Evolutionary conservation across 2,113 vertebrate genomes (phyloP), one percentile per base, ranked within the genome.

Genomic region (Sclerurus mexicanus): DNA sequence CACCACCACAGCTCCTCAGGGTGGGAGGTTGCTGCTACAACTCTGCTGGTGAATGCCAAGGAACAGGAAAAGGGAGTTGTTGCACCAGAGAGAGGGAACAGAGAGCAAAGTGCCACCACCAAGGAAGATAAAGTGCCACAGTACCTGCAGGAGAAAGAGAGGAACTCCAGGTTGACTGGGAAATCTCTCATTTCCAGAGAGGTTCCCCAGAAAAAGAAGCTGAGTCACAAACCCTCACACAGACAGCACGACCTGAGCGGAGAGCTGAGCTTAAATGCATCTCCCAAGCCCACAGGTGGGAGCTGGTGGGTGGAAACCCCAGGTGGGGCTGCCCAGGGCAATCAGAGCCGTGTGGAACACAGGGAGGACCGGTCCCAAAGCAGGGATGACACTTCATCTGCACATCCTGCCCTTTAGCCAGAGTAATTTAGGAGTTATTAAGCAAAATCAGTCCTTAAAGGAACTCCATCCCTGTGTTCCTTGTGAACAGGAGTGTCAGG

Each of bases 21-120:
- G 20, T 0, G 0, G 0, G 2, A n/a, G 5, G 7, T 3, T 28
- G 11, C n/a, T 79, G 25, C 56, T 59, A 1, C 5, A 56, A 28
- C 49, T 59, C 30, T 13, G 8, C 22, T 4, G 62, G 11, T 23
- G 35, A 4, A 30, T 37, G 6, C 25, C 2, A 64, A 21, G 49
- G n/a, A 56, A 3, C n/a, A 84, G 59, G 9, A 67, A 12, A 53
- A 39, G 3, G 4, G 7, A 6, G 3, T 3, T 37, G 4, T 4
- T 21, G 5, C 1, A 8, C 7, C 50, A 53, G 10, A 11, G 25
- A 82, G 46, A 1, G 10, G 16, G 33, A 50, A 3, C 4, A 21
- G 16, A 21, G 22, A 53, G 16, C 16, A 47, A 42, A 31, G 72
- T 4, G 0, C 6, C n/a, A 14, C n/a, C 39, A 19, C 22, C 33